Evolutionary conservation across 2,113 vertebrate genomes (phyloP).

Genomic region (Jaculus jaculus): DNA sequence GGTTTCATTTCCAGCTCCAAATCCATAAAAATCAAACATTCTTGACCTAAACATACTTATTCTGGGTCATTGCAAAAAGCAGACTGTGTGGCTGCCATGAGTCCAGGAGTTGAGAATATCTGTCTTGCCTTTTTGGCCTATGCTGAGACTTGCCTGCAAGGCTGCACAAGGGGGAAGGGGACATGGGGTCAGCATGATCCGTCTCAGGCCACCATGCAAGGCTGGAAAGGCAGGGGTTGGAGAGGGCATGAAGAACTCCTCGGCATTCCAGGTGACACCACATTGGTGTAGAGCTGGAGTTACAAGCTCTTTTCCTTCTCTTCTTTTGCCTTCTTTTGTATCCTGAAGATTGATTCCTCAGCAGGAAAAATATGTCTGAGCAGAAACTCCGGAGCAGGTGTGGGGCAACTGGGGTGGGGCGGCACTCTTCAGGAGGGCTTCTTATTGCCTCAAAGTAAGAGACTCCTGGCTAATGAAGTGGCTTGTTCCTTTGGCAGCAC

Average conservation of each 20-base stretch:
- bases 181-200: neutral
- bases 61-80: neutral
- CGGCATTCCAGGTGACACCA: fast-evolving
- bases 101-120: neutral
- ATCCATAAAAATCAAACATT: neutral
- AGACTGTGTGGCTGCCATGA: neutral
- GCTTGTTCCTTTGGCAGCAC: too few relatives aligned
- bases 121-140: neutral
- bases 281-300: fast-evolving
- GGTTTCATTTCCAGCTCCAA: neutral
- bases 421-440: neutral
- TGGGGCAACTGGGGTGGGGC: too few relatives aligned
- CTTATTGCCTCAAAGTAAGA: neutral
- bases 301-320: neutral
- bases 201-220: neutral
- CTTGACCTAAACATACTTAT: neutral
- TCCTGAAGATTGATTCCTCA: neutral
- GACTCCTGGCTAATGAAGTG: neutral
- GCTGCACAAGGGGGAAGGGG: neutral
- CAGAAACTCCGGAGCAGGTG: fast-evolving
- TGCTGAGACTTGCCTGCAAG: neutral
- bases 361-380: neutral
- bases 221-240: neutral
- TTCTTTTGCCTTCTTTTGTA: neutral
- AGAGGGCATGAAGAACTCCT: fast-evolving